A percentile compares a stretch with the other conserved stretches of the same genome.
Conservation (phyloP, 2,888 invertebrate species). For the Artemia sp. region DNA sequence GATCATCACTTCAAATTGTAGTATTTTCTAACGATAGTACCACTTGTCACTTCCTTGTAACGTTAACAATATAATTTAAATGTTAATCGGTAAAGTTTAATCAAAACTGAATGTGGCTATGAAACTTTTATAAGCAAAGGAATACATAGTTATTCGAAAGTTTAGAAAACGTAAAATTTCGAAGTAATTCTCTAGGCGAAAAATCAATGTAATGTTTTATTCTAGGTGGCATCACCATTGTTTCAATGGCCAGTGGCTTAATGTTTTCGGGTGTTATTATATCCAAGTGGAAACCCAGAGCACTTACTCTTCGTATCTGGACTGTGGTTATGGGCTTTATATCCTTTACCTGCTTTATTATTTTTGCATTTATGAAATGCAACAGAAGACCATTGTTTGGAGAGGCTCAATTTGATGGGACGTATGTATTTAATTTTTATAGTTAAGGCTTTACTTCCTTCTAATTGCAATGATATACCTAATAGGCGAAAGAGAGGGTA, state of each 20-base stretch:
- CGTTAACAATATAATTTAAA: too few species aligned
- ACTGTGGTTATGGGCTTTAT: slow-evolving; percentile 42
- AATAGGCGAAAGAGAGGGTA: too few species aligned
- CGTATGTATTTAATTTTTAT: slow-evolving; percentile 28
- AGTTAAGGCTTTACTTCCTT: not conserved
- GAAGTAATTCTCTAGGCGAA: not conserved
- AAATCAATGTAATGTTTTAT: not conserved
- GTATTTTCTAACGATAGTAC: too few species aligned
- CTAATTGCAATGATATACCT: too few species aligned
- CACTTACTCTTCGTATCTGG: slow-evolving; percentile 43
- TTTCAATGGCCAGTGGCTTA: slow-evolving; percentile 41
- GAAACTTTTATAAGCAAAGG: too few species aligned
- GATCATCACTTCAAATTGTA: too few species aligned
- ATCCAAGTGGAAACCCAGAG: slow-evolving; percentile 41
- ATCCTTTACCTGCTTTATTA: slow-evolving; percentile 39
- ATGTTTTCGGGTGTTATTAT: slow-evolving; percentile 42
- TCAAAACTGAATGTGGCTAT: too few species aligned
- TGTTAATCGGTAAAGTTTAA: too few species aligned
- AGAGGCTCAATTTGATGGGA: slow-evolving; percentile 28
- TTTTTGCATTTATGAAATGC: slow-evolving; percentile 42
- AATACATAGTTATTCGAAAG: too few species aligned
- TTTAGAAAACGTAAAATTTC: too few species aligned
- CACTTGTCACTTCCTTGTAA: too few species aligned
- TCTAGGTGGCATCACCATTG: slow-evolving; percentile 18
- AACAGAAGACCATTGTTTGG: slow-evolving; percentile 19